Evolutionary conservation across 2,797 vertebrate genomes (phyloP).

Genomic region (Notamacropus eugenii): DNA sequence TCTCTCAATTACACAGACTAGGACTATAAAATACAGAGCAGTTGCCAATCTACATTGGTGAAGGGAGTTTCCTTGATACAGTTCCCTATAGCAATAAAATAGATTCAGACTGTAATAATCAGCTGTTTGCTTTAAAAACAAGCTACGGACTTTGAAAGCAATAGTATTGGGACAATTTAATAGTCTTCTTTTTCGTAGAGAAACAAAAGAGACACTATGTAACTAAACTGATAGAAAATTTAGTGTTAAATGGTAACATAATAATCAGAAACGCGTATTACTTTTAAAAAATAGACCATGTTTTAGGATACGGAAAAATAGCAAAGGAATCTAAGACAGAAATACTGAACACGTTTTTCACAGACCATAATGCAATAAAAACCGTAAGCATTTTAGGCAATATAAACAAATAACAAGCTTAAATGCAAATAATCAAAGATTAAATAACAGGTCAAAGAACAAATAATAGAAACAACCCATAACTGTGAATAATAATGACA

Average conservation of each 20-base stretch:
- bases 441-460: neutral
- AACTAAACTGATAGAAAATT: neutral
- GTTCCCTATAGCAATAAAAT: neutral
- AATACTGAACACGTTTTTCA: neutral
- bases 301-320: neutral
- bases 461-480: neutral
- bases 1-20: neutral
- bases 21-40: neutral
- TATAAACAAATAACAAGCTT: neutral
- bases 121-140: neutral
- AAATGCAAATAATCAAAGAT: neutral
- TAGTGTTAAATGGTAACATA: neutral
- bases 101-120: neutral
- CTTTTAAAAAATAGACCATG: neutral
- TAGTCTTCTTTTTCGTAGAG: neutral
- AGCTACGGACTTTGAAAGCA: neutral
- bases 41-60: neutral
- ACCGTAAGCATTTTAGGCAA: neutral
- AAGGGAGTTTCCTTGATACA: neutral
- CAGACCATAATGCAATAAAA: neutral
- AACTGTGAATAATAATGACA: neutral
- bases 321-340: neutral
- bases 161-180: neutral
- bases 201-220: neutral
- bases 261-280: neutral